These are phyloP conservation scores for Catharus bicknelli DNA, from an alignment of 2,113 vertebrate species.

Conservation along the genomic window DNA sequence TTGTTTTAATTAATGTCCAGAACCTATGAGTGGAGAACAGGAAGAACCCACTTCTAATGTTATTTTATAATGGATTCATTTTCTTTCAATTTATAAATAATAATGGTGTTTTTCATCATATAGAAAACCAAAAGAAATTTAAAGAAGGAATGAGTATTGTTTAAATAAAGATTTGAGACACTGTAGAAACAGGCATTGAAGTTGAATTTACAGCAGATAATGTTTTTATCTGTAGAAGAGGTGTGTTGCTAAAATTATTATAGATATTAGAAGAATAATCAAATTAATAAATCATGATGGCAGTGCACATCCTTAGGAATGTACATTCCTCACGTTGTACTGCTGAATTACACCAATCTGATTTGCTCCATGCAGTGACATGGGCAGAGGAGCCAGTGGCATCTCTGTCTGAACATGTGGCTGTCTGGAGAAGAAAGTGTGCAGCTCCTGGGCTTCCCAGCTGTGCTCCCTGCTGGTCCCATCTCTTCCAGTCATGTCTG, in stretches of 20 bases:
- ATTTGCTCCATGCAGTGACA: neutral
- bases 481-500: neutral
- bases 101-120: conserved; percentile 43
- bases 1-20: conserved; percentile 27
- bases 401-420: neutral
- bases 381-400: neutral
- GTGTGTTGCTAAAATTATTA: neutral
- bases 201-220: neutral
- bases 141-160: conserved; percentile 11
- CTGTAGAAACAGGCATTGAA: conserved; percentile 15
- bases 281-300: neutral
- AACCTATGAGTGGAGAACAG: neutral
- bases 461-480: accelerated
- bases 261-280: neutral
- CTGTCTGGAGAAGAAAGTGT: neutral
- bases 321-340: neutral
- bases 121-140: conserved; percentile 34
- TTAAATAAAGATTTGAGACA: conserved; percentile 33
- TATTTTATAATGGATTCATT: neutral
- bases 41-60: neutral
- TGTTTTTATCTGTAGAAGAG: neutral
- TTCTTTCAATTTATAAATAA: conserved; percentile 45
- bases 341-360: neutral
- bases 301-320: neutral
- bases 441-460: neutral